Evolutionary conservation across 1,140 invertebrate genomes (phyloP).

Genomic region (Argopecten irradians): DNA sequence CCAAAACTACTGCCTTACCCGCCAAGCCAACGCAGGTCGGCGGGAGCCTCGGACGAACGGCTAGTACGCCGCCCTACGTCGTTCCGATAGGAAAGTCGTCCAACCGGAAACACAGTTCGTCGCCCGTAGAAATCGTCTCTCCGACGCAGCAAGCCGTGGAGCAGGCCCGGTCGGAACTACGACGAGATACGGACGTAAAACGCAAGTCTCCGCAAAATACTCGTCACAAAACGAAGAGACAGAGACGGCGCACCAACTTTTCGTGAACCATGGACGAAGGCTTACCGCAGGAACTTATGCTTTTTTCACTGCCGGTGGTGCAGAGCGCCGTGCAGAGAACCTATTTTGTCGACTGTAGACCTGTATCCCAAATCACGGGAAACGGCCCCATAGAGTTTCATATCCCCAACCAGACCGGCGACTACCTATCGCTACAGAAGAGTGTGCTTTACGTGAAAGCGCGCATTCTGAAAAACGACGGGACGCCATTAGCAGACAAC

Average conservation of each 20-base stretch:
- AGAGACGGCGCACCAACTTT: neutral
- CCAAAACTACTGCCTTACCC: neutral
- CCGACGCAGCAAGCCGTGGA: neutral
- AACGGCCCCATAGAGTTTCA: too few species aligned
- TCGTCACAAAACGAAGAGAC: too few species aligned
- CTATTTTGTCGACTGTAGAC: constrained; percentile 24
- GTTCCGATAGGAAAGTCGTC: neutral
- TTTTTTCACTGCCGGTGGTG: constrained; percentile 12
- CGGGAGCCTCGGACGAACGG: neutral
- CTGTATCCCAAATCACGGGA: too few species aligned
- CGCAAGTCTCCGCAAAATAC: neutral
- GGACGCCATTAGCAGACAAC: too few species aligned
- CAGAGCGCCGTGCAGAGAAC: constrained; percentile 31
- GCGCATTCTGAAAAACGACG: constrained; percentile 32
- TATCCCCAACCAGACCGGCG: constrained; percentile 26
- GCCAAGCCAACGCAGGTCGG: neutral
- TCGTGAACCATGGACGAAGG: neutral
- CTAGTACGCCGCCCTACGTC: neutral
- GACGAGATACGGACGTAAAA: neutral
- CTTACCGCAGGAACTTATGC: neutral
- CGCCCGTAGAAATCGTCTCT: neutral
- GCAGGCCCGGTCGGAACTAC: neutral
- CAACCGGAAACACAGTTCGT: too few species aligned
- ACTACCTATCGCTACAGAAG: constrained; percentile 30
- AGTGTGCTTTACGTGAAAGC: constrained; percentile 26